These are phyloP conservation scores for Mythimna pallens DNA, from an alignment of 2,888 invertebrate genomes.

Conservation along the genomic window DNA sequence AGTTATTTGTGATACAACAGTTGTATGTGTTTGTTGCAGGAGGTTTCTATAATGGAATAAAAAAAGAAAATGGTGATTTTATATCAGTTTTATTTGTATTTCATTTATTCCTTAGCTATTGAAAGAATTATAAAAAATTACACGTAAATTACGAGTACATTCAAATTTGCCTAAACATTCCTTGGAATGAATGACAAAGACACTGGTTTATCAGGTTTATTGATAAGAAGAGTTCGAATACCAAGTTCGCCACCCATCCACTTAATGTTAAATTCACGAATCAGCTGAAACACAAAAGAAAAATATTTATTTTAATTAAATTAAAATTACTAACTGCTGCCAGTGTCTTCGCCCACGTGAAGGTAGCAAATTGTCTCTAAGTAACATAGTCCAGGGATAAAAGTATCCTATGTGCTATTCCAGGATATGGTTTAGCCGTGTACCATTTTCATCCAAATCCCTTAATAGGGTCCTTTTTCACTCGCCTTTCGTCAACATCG, in stretches of 20 bases:
- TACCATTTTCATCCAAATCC: no score
- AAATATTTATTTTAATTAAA: neutral
- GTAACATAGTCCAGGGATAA: no score
- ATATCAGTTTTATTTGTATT: constrained; percentile 23
- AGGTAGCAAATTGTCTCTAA: no score
- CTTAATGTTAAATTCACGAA: constrained; percentile 91
- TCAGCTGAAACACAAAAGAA: constrained; percentile 88
- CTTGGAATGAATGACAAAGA: constrained; percentile 75
- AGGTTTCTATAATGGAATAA: constrained; percentile 2
- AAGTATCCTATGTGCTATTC: no score
- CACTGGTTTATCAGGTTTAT: constrained; percentile 94
- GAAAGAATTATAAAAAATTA: neutral
- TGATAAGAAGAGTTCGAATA: constrained; percentile 93
- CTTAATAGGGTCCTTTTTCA: no score
- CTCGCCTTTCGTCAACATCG: no score
- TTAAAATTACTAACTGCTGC: no score
- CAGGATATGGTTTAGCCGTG: no score
- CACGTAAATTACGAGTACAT: neutral
- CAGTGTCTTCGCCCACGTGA: no score
- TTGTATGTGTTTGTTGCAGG: neutral
- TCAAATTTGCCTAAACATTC: constrained; percentile 34
- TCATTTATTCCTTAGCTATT: neutral
- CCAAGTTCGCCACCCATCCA: constrained; percentile 93
- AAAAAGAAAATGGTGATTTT: neutral
- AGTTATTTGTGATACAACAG: constrained; percentile 15